Percentiles rank a stretch among this genome's conserved stretches.
phyloP scores from a whole-genome alignment of 2,113 vertebrate genomes.

The Pterocles burchelli region DNA sequence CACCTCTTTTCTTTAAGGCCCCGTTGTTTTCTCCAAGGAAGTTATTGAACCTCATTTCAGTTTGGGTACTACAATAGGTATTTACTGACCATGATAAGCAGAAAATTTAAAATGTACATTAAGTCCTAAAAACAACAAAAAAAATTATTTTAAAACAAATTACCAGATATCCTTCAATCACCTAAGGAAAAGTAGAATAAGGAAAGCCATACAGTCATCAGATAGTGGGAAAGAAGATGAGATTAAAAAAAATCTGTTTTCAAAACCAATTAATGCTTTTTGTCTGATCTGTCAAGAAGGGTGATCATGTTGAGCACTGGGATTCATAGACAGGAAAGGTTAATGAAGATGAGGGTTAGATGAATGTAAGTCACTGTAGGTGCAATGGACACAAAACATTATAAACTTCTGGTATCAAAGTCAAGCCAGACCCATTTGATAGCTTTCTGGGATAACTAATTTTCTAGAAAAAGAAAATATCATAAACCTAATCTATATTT shows the following conservation, averaged over 20 bases:
- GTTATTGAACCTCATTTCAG: background rate
- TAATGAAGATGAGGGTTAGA: background rate
- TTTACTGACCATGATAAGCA: background rate
- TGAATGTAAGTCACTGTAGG: background rate
- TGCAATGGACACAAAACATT: background rate
- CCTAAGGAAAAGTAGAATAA: background rate
- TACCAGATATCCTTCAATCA: background rate
- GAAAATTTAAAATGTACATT: background rate
- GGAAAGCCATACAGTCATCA: background rate
- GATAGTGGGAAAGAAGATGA: background rate
- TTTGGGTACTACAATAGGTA: background rate
- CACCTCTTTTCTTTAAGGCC: background rate
- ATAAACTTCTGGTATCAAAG: background rate
- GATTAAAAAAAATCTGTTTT: background rate
- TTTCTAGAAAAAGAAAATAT: background rate
- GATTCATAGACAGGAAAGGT: background rate
- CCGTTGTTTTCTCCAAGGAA: background rate
- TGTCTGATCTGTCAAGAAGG: background rate
- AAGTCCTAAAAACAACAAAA: background rate
- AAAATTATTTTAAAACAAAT: background rate
- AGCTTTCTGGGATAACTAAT: background rate
- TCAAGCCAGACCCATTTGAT: background rate
- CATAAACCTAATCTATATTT: background rate
- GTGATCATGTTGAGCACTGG: background rate
- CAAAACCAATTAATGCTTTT: background rate